Evolutionary conservation across 2,113 vertebrate genomes (phyloP).

Genomic region (Dasyornis broadbenti): DNA sequence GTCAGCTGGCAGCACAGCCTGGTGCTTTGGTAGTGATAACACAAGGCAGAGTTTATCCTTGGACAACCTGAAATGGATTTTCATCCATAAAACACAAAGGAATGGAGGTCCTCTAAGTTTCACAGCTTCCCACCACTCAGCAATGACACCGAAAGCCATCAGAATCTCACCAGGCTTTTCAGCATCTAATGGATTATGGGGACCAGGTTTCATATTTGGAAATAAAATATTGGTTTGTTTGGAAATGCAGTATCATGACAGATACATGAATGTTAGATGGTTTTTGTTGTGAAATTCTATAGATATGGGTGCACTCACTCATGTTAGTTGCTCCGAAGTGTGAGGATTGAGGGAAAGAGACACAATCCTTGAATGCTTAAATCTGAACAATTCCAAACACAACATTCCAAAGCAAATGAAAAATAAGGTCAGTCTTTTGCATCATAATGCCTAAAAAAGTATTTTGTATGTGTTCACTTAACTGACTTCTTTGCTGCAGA

Average conservation of each 20-base stretch:
- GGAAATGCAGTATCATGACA: not conserved
- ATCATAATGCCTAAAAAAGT: not conserved
- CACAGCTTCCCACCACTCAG: not conserved
- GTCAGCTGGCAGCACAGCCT: not conserved
- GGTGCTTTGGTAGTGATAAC: not conserved
- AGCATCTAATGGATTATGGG: not conserved
- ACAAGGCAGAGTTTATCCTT: not conserved
- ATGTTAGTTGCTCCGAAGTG: not conserved
- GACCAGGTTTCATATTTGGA: not conserved
- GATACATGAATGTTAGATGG: not conserved
- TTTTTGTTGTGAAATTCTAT: not conserved
- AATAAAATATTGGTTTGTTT: not conserved
- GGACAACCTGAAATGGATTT: not conserved
- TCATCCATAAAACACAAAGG: not conserved
- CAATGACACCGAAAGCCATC: not conserved
- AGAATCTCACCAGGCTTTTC: not conserved
- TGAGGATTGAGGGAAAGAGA: not conserved
- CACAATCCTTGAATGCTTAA: not conserved
- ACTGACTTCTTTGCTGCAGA: not conserved
- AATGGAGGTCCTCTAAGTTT: not conserved
- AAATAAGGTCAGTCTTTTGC: not conserved
- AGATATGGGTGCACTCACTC: fast-evolving
- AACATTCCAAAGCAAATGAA: not conserved
- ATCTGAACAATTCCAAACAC: not conserved
- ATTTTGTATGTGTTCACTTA: not conserved